These are phyloP conservation scores for Rhaphigaster nebulosa DNA, from an alignment of 2,888 invertebrate species.

Conservation along the genomic window DNA sequence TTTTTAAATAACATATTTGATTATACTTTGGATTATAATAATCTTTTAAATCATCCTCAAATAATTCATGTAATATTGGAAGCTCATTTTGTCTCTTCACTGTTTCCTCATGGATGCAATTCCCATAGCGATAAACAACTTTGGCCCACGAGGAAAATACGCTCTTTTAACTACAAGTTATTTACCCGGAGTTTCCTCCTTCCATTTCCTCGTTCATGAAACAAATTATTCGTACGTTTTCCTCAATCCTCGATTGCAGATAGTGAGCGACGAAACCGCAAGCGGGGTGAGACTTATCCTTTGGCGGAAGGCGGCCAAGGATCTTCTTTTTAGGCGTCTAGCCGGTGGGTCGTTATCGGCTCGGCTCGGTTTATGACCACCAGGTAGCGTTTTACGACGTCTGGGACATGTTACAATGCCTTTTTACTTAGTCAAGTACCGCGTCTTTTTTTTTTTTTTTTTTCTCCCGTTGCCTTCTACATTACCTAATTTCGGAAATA, in stretches of 20 bases:
- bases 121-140: not conserved
- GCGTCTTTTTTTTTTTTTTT: too few relatives aligned
- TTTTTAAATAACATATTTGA: too few relatives aligned
- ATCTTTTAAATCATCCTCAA: too few relatives aligned
- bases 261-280: not conserved
- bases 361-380: not conserved
- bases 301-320: slow-evolving; percentile 24
- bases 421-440: too few relatives aligned
- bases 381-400: not conserved
- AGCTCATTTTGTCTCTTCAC: too few relatives aligned
- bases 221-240: not conserved
- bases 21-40: too few relatives aligned
- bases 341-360: not conserved
- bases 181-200: not conserved
- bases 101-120: not conserved
- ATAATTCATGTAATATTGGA: too few relatives aligned
- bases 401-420: not conserved
- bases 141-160: not conserved
- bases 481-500: not conserved
- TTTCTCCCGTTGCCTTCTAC: not conserved
- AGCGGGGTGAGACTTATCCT: not conserved
- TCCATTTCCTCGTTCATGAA: not conserved
- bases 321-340: slow-evolving; percentile 28
- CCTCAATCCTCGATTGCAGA: not conserved
- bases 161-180: not conserved